phyloP scores from a whole-genome alignment of 2,113 vertebrate species.

The Protomyctophum bolini region DNA sequence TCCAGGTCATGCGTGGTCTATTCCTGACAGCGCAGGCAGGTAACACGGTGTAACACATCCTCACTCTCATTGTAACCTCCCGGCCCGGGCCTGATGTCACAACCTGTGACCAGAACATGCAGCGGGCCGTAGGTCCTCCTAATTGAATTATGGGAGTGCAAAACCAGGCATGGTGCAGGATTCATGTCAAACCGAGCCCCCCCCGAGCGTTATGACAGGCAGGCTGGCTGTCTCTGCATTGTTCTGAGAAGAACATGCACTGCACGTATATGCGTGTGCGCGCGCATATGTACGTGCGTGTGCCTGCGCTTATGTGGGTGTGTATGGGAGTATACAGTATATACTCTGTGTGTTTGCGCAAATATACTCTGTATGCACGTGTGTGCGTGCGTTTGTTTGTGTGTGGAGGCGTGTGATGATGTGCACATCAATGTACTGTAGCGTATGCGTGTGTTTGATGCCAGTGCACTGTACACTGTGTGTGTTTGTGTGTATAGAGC shows the following conservation, averaged over 20 bases:
- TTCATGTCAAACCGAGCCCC: conserved; percentile 71
- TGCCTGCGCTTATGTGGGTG: conserved; percentile 29
- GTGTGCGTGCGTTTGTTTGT: conserved; percentile 1
- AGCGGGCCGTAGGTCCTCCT: conserved; percentile 55
- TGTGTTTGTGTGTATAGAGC: conserved; percentile 41
- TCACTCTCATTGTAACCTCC: conserved; percentile 47
- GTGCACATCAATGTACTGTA: background rate
- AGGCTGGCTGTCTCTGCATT: conserved; percentile 43
- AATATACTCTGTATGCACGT: too few relatives aligned
- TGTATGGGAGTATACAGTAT: conserved; percentile 4
- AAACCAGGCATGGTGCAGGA: conserved; percentile 69
- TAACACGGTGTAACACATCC: conserved; percentile 64
- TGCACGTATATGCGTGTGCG: conserved; percentile 27
- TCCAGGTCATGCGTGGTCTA: conserved; percentile 64
- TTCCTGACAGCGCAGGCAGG: conserved; percentile 62
- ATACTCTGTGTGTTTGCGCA: background rate
- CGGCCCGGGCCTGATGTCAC: conserved; percentile 66
- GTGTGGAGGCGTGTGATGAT: background rate
- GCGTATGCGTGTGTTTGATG: background rate
- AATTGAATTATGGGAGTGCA: conserved; percentile 76
- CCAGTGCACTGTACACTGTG: background rate
- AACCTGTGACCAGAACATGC: conserved; percentile 59
- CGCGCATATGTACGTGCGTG: conserved; percentile 38
- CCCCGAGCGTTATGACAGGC: conserved; percentile 56
- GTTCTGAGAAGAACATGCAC: conserved; percentile 56